Evolutionary conservation across 1,140 invertebrate genomes (phyloP), one percentile per base, ranked within the genome.

Genomic region (Sarcophaga bullata): DNA sequence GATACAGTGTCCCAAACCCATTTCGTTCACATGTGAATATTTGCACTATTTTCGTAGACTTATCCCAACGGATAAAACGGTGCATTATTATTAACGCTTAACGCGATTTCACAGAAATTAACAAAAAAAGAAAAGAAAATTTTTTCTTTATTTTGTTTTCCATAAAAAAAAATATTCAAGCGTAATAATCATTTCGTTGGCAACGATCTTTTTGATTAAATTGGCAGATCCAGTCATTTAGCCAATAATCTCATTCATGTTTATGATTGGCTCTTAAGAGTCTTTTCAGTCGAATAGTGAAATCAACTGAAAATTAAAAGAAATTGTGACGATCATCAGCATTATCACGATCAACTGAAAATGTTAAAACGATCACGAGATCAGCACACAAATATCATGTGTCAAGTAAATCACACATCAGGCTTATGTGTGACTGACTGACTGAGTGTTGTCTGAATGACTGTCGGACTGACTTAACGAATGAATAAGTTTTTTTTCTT

Each of bases 11-110:
- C n/a, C 17, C 11, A 62, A 2, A 62, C 10, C 6, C 25, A 37
- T 37, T 37, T 37, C 25, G 25, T 37, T 37, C 25, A 37, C 25
- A 37, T 37, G 25, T 37, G 25, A 37, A 37, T 68, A 58, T 68
- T 68, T 68, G 62, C 62, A 68, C 62, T 68, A 68, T 68, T 25
- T 68, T 68, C 54, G 2, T 58, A 9, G 62, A 4, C 10, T 1
- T 19, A 19, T 68, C 17, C 62, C 62, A 37, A 25, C 15, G 17
- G 25, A 1, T 37, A 19, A 78, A 78, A 78, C 75, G 75, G 75
- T 78, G 75, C 75, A 78, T 78, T 78, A 49, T 78, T 78, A 49
- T 78, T 19, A 78, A 78, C 75, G 75, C 75, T 78, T 50, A 50
- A 78, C 19, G 50, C 52, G n/a, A 52, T 78, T 78, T 78, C 75